Evolutionary conservation across 2,113 vertebrate species (phyloP).

Genomic region (Formicarius rufipectus): DNA sequence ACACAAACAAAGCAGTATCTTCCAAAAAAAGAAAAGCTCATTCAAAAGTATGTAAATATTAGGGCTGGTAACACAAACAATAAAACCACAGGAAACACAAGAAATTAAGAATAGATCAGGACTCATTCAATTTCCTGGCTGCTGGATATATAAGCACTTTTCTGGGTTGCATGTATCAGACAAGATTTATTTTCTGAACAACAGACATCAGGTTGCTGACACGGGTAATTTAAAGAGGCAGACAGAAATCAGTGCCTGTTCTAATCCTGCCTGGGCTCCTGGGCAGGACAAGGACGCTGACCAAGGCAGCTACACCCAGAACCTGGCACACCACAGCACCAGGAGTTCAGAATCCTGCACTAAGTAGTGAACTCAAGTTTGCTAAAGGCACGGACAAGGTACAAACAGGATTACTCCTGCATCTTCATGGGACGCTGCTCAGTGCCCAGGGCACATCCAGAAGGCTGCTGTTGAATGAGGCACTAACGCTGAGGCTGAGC

Average conservation of each 20-base stretch:
- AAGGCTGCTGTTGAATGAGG: not conserved
- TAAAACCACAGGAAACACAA: slow-evolving; percentile 61
- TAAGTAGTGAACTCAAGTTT: not conserved
- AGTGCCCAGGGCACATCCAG: not conserved
- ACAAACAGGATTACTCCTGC: not conserved
- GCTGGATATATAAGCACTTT: not conserved
- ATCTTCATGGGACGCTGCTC: not conserved
- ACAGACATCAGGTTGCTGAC: not conserved
- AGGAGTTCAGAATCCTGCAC: not conserved
- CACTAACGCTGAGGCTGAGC: not conserved
- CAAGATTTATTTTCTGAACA: not conserved
- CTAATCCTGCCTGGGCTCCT: not conserved
- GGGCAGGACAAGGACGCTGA: not conserved
- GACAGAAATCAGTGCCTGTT: not conserved
- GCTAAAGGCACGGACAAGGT: not conserved
- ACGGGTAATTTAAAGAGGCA: not conserved
- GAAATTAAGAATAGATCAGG: slow-evolving; percentile 59
- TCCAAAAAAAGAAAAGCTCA: slow-evolving; percentile 57
- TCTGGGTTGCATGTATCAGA: not conserved
- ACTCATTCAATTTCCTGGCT: slow-evolving; percentile 36
- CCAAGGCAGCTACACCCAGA: not conserved
- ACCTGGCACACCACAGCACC: not conserved
- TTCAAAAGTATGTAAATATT: slow-evolving; percentile 62
- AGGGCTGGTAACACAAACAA: slow-evolving; percentile 57
- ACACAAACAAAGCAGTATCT: slow-evolving; percentile 35